A percentile compares a stretch with the other conserved stretches of the same genome.
Evolutionary conservation across 2,888 invertebrate genomes (phyloP).

Genomic region (Hyalella azteca): DNA sequence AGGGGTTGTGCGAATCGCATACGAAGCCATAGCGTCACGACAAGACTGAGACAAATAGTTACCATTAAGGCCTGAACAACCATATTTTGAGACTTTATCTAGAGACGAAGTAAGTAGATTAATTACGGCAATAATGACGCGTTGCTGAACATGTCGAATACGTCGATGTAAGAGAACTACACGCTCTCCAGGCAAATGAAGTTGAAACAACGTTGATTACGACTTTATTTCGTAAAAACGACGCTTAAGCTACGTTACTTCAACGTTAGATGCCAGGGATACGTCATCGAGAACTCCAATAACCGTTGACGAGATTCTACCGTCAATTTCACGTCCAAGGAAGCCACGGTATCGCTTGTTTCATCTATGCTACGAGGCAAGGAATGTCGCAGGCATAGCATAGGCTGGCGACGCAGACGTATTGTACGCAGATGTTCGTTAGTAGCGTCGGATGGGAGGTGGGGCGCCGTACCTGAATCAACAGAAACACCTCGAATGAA

Average conservation of each 20-base stretch:
- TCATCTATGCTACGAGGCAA: background rate
- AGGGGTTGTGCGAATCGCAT: constrained; percentile 33
- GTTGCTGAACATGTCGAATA: background rate
- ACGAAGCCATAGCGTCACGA: background rate
- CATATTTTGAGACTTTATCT: constrained; percentile 8
- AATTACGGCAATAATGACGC: background rate
- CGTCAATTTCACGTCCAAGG: background rate
- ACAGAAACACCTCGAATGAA: background rate
- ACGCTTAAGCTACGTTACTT: too few species aligned
- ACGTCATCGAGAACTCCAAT: too few species aligned
- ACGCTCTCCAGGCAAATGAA: background rate
- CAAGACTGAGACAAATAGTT: background rate
- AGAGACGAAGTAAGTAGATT: background rate
- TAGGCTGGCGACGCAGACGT: constrained; percentile 24
- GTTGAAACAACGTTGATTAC: too few species aligned
- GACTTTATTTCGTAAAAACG: too few species aligned
- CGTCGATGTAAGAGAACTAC: background rate
- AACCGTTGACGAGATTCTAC: background rate
- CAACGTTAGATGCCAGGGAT: too few species aligned
- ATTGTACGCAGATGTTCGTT: background rate
- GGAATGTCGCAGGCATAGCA: background rate
- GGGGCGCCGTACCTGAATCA: constrained; percentile 27
- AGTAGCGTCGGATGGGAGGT: constrained; percentile 27
- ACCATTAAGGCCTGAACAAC: constrained; percentile 3
- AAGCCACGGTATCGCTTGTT: too few species aligned